Evolutionary conservation across 2,797 vertebrate genomes (phyloP), one percentile per base, ranked within the genome.

Genomic region (Urocyon cinereoargenteus): DNA sequence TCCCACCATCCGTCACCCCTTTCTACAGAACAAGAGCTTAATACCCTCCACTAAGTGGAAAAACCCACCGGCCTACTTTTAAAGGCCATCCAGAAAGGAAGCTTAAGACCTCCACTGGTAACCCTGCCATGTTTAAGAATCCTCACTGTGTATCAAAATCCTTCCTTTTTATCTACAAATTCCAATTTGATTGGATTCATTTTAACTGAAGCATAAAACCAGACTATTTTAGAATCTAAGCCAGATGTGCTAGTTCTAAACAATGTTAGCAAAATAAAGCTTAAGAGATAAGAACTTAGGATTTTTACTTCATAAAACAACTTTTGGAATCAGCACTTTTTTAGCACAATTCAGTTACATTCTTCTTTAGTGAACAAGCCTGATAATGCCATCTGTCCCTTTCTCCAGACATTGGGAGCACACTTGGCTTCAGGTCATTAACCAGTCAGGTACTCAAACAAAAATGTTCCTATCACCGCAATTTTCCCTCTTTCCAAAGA

Each of bases 201-300:
- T 96, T 97, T 88, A 94, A 96, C 93, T 92, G 94, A 98, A 88
- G 93, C 96, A 86, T 88, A 96, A 97, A 97, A 96, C 93, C 87
- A 94, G 91, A 91, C 90, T 95, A 92, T 84, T 96, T 97, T 73
- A 77, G 93, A 98, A 97, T 97, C 88, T 79, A 97, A 98, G 87
- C 92, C 97, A 98, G 96, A 97, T 97, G 98, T 95, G 85, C 82
- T 45, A n/a, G 82, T 79, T 92, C 95, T 91, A 78, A 78, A 96
- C 92, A 92, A 78, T 96, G 93, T 96, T 97, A 90, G 78, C 92
- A 98, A 98, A 97, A 97, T 96, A 98, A 97, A 97, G 75, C 77
- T 83, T 55, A 24, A 72, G 64, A 88, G 87, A 96, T 95, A 97
- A 96, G 73, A 97, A 95, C 59, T 70, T 75, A 28, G 51, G 83